Conservation (phyloP, 2,888 invertebrate species). For the Helobdella robusta region DNA sequence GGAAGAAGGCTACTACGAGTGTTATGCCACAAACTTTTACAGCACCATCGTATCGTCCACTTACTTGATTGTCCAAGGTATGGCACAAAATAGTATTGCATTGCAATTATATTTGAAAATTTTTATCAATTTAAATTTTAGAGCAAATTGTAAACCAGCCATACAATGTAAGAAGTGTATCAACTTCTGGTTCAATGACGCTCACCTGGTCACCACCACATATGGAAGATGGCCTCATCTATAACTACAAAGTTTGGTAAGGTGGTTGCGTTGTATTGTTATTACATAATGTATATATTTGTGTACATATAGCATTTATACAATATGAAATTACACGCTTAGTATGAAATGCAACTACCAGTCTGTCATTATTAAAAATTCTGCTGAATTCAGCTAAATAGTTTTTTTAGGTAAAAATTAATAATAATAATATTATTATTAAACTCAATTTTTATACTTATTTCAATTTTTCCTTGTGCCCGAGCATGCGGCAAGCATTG, state of each 20-base stretch:
- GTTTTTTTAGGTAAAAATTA: no score
- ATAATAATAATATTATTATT: no score
- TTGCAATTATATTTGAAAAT: background rate
- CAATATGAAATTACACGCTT: no score
- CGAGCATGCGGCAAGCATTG: no score
- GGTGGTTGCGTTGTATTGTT: no score
- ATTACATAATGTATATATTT: no score
- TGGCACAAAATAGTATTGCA: constrained; percentile 17
- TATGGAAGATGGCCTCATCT: background rate
- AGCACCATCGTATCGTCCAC: constrained; percentile 75
- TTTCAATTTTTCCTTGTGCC: no score
- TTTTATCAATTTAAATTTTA: background rate
- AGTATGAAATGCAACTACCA: no score
- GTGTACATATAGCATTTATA: background rate
- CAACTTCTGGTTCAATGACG: background rate
- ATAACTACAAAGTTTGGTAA: constrained; percentile 14
- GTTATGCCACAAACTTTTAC: constrained; percentile 86
- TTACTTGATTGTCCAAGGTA: constrained; percentile 47
- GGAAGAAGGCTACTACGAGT: constrained; percentile 90
- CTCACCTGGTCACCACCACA: constrained; percentile 8
- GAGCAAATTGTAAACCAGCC: background rate
- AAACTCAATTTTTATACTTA: no score
- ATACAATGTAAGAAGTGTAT: background rate
- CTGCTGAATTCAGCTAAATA: no score
- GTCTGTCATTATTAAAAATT: background rate